Conservation (phyloP, 2,113 vertebrate species). For the Trichechus manatus region DNA sequence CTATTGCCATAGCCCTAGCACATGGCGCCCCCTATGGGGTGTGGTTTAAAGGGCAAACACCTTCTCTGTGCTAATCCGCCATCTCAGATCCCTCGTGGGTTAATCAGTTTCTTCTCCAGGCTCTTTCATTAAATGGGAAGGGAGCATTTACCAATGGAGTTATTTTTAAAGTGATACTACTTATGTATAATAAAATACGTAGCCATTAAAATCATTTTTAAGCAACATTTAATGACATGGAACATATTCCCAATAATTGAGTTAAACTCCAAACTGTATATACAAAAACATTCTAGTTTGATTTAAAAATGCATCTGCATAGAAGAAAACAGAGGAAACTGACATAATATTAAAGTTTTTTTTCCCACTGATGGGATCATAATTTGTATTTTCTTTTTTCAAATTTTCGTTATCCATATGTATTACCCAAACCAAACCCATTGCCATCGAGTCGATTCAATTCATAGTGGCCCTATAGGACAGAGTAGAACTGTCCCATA, state of each 20-base stretch:
- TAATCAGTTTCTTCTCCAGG: neutral
- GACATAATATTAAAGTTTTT: neutral
- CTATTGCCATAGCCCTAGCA: neutral
- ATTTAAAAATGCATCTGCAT: conserved; percentile 12
- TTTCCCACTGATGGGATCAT: neutral
- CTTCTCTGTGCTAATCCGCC: neutral
- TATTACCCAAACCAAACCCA: neutral
- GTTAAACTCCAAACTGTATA: neutral
- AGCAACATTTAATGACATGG: neutral
- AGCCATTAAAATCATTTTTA: neutral
- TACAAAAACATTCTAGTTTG: conserved; percentile 14
- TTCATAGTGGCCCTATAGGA: too few relatives aligned
- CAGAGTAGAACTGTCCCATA: too few relatives aligned
- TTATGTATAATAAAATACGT: neutral
- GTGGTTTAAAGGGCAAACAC: neutral
- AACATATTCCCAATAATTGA: neutral
- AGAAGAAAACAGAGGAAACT: conserved; percentile 7
- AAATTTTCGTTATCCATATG: neutral
- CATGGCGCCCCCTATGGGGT: neutral
- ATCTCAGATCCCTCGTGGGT: neutral
- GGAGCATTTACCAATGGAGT: neutral
- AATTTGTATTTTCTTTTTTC: neutral
- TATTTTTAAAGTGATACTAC: conserved; percentile 40
- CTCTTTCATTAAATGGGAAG: neutral
- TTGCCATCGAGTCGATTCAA: too few relatives aligned